These are phyloP conservation scores for Ictalurus punctatus DNA, from an alignment of 2,113 vertebrate species.

Conservation along the genomic window DNA sequence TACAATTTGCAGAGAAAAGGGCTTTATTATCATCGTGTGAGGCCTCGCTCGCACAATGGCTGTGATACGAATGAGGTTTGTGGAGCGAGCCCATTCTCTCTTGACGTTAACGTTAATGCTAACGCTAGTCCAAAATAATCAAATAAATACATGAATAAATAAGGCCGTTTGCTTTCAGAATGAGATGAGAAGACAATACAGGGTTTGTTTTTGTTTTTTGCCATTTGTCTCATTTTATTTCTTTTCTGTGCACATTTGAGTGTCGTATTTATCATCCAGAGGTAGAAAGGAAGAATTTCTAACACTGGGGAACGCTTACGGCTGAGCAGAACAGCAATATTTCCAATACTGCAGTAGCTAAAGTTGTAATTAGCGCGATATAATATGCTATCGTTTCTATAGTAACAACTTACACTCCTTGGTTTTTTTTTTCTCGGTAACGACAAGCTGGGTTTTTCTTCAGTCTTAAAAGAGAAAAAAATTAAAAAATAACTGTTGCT, in stretches of 20 bases:
- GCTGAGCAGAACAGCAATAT: background rate
- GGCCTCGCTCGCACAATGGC: slow-evolving; percentile 36
- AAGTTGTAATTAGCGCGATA: background rate
- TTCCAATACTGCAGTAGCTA: background rate
- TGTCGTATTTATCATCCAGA: background rate
- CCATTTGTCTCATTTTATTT: background rate
- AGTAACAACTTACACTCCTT: background rate
- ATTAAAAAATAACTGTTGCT: no score
- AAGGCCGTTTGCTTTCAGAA: slow-evolving; percentile 15
- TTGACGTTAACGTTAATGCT: slow-evolving; percentile 29
- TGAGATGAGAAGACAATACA: background rate
- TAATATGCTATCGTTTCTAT: background rate
- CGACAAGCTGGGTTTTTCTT: no score
- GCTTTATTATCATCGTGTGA: slow-evolving; percentile 49
- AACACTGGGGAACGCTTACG: background rate
- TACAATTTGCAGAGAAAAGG: slow-evolving; percentile 43
- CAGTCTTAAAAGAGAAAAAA: no score
- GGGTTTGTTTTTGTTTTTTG: no score
- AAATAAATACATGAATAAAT: background rate
- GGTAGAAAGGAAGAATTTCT: background rate
- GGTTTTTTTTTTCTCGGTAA: no score
- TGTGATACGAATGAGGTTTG: slow-evolving; percentile 29
- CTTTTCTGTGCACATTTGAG: background rate
- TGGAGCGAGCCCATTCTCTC: slow-evolving; percentile 31
- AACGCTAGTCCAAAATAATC: slow-evolving; percentile 37